Evolutionary conservation across 2,888 invertebrate species (phyloP).

Genomic region (Drosophila paranaensis): DNA sequence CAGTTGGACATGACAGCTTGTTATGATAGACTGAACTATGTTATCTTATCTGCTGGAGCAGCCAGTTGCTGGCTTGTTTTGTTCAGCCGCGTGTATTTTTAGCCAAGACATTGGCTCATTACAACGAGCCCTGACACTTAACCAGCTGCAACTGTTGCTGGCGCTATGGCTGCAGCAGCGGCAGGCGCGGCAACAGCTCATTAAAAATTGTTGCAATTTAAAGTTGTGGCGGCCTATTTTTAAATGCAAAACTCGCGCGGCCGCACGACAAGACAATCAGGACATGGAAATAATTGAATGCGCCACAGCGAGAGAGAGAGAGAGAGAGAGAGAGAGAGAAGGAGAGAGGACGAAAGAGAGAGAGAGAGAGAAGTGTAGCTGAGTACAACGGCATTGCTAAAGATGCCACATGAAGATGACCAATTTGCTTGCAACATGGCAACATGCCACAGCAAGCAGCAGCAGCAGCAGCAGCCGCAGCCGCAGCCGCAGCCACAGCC

Average conservation of each 20-base stretch:
- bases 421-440: slow-evolving; percentile 77
- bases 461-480: slow-evolving; percentile 41
- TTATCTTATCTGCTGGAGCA: slow-evolving; percentile 47
- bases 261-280: slow-evolving; percentile 80
- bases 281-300: slow-evolving; percentile 80
- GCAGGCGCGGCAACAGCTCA: slow-evolving; percentile 53
- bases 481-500: slow-evolving; percentile 29
- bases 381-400: slow-evolving; percentile 50
- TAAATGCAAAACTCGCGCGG: slow-evolving; percentile 75
- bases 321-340: slow-evolving; percentile 2
- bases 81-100: slow-evolving; percentile 44
- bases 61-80: slow-evolving; percentile 16
- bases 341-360: background rate
- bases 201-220: slow-evolving; percentile 76
- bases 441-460: slow-evolving; percentile 52
- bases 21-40: slow-evolving; percentile 22
- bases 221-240: slow-evolving; percentile 71
- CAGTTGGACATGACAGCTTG: slow-evolving; percentile 42
- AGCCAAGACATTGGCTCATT: slow-evolving; percentile 69
- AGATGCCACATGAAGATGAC: slow-evolving; percentile 76
- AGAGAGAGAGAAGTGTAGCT: slow-evolving; percentile 3
- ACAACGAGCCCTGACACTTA: slow-evolving; percentile 72
- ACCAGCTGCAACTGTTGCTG: slow-evolving; percentile 45
- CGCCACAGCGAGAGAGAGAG: slow-evolving; percentile 46
- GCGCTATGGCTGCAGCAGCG: slow-evolving; percentile 43